Evolutionary conservation across 2,888 invertebrate species (phyloP), one percentile per base, ranked within the genome.

Genomic region (Scaptodrosophila latifasciaeformis): DNA sequence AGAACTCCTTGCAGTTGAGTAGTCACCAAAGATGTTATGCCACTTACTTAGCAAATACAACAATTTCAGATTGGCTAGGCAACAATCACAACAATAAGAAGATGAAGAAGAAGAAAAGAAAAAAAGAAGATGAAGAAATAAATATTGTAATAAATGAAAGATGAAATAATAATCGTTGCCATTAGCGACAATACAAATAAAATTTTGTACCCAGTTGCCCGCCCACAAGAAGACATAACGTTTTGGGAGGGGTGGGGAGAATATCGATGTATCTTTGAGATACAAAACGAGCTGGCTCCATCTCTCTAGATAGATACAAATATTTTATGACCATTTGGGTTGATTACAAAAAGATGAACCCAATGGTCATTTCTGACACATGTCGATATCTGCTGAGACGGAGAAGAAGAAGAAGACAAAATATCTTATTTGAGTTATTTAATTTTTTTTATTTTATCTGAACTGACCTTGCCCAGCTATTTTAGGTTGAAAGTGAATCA

Each of bases 81-180:
- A 49, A 46, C 19, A 31, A 46, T 19, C 19, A 46, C 31, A 44
- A 46, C 45, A 34, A 46, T 31, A 21, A 30, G 45, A 31, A 19
- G 19, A 19, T 7, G 6, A 24, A 31, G 12, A 9, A 31, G 19
- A 31, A 30, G 31, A 18, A 21, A 31, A 44, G 13, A 31, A 40
- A 17, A 19, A 15, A 27, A 45, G 42, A 17, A 12, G 24, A 3
- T 24, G 4, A 24, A 3, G 3, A 5, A 7, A 7, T 24, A 55
- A 53, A 68, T 57, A 67, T 58, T 51, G 49, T 49, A 44, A 59
- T 59, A 62, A 56, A 56, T 66, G 59, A 54, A 40, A 53, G 48
- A 59, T 56, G 70, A 59, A 52, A 52, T 45, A 43, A 54, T 49
- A 55, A 55, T 34, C 55, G 64, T 60, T 70, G 65, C 54, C 69